Conservation (phyloP, 2,113 vertebrate genomes). For the Serinus canaria region DNA sequence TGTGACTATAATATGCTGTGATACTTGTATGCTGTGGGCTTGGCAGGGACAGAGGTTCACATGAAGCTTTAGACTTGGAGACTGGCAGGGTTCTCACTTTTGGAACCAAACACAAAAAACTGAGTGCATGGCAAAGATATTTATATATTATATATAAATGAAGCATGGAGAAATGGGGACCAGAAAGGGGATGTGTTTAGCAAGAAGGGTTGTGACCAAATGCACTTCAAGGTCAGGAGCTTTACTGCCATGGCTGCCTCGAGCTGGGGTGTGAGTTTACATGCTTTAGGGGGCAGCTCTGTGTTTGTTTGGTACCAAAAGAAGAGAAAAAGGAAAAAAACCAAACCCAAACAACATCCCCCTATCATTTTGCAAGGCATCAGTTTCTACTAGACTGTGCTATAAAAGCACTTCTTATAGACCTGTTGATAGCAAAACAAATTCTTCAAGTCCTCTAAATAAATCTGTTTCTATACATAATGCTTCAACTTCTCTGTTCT, state of each 20-base stretch:
- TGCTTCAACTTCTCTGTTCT: constrained; percentile 4
- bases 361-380: background rate
- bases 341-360: accelerated
- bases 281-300: background rate
- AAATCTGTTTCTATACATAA: constrained; percentile 30
- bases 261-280: background rate
- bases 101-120: background rate
- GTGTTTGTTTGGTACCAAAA: background rate
- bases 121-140: background rate
- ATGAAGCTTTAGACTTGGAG: background rate
- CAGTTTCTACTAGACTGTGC: background rate
- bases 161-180: background rate
- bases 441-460: constrained; percentile 11
- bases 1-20: background rate
- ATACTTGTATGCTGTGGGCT: background rate
- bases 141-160: background rate
- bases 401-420: background rate
- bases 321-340: background rate
- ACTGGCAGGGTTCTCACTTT: background rate
- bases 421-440: constrained; percentile 26
- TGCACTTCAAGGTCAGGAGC: background rate
- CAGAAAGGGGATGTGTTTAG: background rate
- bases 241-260: background rate
- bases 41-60: background rate
- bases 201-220: background rate